These are phyloP conservation scores for Ornithorhynchus anatinus DNA, from an alignment of 2,113 vertebrate genomes.

Conservation along the genomic window DNA sequence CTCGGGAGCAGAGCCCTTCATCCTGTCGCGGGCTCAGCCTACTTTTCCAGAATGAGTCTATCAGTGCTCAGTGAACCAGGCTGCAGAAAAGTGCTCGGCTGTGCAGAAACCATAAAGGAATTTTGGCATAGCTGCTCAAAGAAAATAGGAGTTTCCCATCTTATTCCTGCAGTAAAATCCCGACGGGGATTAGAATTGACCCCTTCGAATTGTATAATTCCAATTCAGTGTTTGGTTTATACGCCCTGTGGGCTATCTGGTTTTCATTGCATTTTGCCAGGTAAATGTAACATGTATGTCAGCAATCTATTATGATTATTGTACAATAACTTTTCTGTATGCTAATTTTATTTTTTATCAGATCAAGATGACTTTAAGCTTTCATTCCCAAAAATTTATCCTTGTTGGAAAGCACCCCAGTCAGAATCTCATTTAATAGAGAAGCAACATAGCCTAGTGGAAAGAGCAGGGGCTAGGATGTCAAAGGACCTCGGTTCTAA, in stretches of 20 bases:
- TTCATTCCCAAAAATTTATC: slow-evolving; percentile 17
- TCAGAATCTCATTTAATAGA: slow-evolving; percentile 17
- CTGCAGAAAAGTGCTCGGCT: too few species aligned
- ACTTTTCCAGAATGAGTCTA: too few species aligned
- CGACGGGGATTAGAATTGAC: not conserved
- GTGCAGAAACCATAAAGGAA: too few species aligned
- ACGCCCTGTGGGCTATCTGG: not conserved
- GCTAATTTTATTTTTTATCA: slow-evolving; percentile 9
- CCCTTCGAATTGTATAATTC: not conserved
- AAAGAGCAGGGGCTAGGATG: not conserved
- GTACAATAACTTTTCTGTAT: slow-evolving; percentile 29
- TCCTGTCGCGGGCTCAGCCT: too few species aligned
- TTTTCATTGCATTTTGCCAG: slow-evolving; percentile 5
- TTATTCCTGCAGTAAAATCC: not conserved
- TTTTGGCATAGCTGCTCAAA: too few species aligned
- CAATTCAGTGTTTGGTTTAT: not conserved
- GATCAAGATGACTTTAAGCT: slow-evolving; percentile 1
- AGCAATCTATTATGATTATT: not conserved
- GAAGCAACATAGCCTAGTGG: not conserved
- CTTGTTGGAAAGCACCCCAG: not conserved
- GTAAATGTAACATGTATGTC: not conserved
- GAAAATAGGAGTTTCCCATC: not conserved
- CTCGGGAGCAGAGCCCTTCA: too few species aligned
- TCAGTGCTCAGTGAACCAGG: too few species aligned
- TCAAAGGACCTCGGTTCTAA: too few species aligned